Conservation (phyloP, 2,888 invertebrate genomes). For the Icerya purchasi region DNA sequence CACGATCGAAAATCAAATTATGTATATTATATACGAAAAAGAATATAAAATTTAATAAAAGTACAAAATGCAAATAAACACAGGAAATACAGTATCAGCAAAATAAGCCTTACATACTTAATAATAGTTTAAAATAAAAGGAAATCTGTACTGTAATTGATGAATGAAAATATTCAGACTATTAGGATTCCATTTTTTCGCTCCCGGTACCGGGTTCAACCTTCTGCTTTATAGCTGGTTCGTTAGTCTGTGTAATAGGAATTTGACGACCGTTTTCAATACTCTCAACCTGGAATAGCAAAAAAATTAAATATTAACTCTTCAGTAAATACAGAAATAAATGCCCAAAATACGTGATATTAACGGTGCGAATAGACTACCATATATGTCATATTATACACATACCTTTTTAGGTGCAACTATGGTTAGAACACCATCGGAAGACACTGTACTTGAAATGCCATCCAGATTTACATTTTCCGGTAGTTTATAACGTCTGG, state of each 20-base stretch:
- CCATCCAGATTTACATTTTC: slow-evolving; percentile 50
- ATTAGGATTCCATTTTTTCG: slow-evolving; percentile 6
- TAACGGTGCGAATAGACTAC: neutral
- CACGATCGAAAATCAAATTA: too few relatives aligned
- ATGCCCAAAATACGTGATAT: neutral
- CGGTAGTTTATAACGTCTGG: slow-evolving; percentile 50
- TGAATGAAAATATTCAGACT: neutral
- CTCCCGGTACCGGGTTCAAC: neutral
- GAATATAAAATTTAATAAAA: too few relatives aligned
- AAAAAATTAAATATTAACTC: neutral
- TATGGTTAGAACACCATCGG: slow-evolving; percentile 48
- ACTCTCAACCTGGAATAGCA: neutral
- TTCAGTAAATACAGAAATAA: neutral
- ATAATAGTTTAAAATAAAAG: too few relatives aligned
- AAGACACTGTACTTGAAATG: slow-evolving; percentile 49
- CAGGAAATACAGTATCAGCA: too few relatives aligned
- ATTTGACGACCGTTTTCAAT: slow-evolving; percentile 14
- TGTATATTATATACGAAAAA: too few relatives aligned
- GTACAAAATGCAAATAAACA: too few relatives aligned
- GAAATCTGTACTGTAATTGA: too few relatives aligned
- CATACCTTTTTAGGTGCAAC: slow-evolving; percentile 42
- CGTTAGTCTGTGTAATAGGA: slow-evolving; percentile 18
- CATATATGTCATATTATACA: neutral
- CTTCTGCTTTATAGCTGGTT: slow-evolving; percentile 17
- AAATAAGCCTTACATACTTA: too few relatives aligned